Evolutionary conservation across 2,888 invertebrate genomes (phyloP).

Genomic region (Osmoderma eremita): DNA sequence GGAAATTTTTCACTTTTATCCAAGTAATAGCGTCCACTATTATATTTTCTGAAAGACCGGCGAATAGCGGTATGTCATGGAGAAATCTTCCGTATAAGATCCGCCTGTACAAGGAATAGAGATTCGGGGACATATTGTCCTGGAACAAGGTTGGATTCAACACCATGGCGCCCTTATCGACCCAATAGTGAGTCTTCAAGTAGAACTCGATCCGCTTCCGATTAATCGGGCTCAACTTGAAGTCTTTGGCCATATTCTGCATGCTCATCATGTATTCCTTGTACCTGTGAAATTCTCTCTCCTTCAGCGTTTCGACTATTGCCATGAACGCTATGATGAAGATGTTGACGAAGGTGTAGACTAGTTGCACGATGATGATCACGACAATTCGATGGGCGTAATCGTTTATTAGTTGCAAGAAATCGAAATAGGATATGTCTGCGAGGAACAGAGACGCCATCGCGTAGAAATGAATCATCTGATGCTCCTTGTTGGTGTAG

Average conservation of each 20-base stretch:
- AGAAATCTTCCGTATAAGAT: constrained; percentile 36
- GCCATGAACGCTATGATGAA: constrained; percentile 58
- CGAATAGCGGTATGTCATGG: constrained; percentile 13
- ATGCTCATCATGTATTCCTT: constrained; percentile 50
- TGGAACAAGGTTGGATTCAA: constrained; percentile 27
- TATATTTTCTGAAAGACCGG: constrained; percentile 35
- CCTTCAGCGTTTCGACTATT: constrained; percentile 64
- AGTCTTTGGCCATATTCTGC: constrained; percentile 66
- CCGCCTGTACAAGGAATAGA: constrained; percentile 21
- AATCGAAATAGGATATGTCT: constrained; percentile 36
- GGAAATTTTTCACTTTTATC: constrained; percentile 44
- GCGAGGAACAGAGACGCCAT: constrained; percentile 29
- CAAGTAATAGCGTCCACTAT: constrained; percentile 42
- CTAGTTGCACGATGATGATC: constrained; percentile 26
- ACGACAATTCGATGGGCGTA: neutral
- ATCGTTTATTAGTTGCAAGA: constrained; percentile 1
- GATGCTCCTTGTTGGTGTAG: neutral
- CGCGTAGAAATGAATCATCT: constrained; percentile 30
- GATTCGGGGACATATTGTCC: constrained; percentile 32
- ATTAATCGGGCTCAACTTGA: constrained; percentile 64
- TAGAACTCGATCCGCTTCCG: constrained; percentile 58
- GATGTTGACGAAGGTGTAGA: constrained; percentile 38
- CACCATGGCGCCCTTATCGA: constrained; percentile 24
- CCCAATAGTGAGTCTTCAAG: constrained; percentile 24
- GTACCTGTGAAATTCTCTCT: constrained; percentile 51